phyloP scores from a whole-genome alignment of 2,113 vertebrate genomes.

The Noctilio leporinus region DNA sequence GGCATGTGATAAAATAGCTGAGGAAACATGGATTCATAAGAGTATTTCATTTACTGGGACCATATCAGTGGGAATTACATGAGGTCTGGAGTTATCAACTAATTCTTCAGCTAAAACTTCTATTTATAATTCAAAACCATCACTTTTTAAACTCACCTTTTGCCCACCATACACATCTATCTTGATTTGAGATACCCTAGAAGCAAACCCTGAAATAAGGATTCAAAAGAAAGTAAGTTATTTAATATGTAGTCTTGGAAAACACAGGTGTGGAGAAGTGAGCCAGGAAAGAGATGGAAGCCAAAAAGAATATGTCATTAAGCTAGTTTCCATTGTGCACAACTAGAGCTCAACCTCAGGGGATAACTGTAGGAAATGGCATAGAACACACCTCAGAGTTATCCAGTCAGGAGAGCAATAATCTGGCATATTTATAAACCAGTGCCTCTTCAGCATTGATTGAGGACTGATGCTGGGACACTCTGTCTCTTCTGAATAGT shows the following conservation, averaged over 20 bases:
- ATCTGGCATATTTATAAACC: background rate
- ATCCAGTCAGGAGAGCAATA: background rate
- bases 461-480: background rate
- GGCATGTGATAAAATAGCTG: background rate
- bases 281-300: background rate
- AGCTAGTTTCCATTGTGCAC: background rate
- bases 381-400: background rate
- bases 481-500: background rate
- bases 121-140: background rate
- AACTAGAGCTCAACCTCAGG: background rate
- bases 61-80: background rate
- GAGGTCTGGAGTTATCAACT: background rate
- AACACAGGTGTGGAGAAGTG: background rate
- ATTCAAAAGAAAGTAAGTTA: background rate
- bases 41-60: background rate
- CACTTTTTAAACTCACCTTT: background rate
- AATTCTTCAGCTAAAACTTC: background rate
- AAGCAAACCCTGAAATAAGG: background rate
- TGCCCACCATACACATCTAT: background rate
- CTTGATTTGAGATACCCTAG: background rate
- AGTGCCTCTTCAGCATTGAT: background rate
- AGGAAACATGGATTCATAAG: background rate
- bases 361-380: background rate
- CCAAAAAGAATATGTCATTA: background rate
- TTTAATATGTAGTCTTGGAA: background rate